Evolutionary conservation across 2,113 vertebrate genomes (phyloP).

Genomic region (Thomomys bottae): DNA sequence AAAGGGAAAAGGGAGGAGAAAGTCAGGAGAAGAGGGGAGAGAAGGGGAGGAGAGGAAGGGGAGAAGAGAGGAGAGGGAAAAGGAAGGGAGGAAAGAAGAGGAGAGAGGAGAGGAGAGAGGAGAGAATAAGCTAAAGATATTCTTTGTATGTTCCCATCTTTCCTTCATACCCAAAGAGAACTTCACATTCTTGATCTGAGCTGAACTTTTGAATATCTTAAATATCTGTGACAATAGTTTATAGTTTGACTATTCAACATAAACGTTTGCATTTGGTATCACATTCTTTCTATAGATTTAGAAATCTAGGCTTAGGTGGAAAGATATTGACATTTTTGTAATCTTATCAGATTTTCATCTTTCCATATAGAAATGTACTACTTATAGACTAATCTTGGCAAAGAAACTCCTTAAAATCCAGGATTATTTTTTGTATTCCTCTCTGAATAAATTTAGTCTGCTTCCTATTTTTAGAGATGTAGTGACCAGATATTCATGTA

Average conservation of each 20-base stretch:
- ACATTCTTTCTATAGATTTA: constrained; percentile 3
- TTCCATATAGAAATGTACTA: constrained; percentile 10
- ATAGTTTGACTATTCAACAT: neutral
- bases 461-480: constrained; percentile 7
- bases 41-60: too few species aligned
- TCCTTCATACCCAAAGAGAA: neutral
- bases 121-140: neutral
- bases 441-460: constrained; percentile 7
- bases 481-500: neutral
- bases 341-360: constrained; percentile 30
- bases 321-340: neutral
- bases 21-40: neutral
- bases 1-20: neutral
- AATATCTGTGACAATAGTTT: neutral
- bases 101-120: neutral
- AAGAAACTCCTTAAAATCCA: neutral
- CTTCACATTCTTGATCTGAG: neutral
- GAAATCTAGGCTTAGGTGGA: neutral
- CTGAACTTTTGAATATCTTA: neutral
- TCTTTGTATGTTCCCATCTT: neutral
- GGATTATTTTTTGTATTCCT: neutral
- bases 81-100: too few species aligned
- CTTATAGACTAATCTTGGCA: constrained; percentile 28
- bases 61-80: neutral
- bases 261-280: constrained; percentile 7